phyloP scores from a whole-genome alignment of 2,888 invertebrate species.

The Poecilobothrus nobilitatus region DNA sequence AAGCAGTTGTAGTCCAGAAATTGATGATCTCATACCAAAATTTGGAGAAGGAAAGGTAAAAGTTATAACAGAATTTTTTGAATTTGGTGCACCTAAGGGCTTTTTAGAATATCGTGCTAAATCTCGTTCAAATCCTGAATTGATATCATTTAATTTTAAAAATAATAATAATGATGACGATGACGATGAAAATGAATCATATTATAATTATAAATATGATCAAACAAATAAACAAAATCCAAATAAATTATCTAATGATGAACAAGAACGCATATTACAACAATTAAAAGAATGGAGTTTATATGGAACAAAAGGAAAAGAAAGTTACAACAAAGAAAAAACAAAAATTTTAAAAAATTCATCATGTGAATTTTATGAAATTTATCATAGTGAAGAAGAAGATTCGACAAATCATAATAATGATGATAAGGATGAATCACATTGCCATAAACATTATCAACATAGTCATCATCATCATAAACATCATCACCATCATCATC shows the following conservation, averaged over 20 bases:
- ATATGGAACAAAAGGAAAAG: conserved; percentile 36
- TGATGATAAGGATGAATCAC: conserved; percentile 12
- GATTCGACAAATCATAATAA: not conserved
- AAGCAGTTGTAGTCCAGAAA: conserved; percentile 49
- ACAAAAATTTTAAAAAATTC: too few species aligned
- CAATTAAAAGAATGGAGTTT: conserved; percentile 43
- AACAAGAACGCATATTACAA: conserved; percentile 35
- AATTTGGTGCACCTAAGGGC: conserved; percentile 29
- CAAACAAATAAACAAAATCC: not conserved
- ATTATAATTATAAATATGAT: not conserved
- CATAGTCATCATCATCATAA: conserved; percentile 10
- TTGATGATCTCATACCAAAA: conserved; percentile 20
- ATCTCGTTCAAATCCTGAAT: conserved; percentile 45
- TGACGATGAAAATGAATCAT: conserved; percentile 4
- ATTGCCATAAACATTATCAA: conserved; percentile 16
- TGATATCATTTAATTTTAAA: not conserved
- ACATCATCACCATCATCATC: conserved; percentile 13
- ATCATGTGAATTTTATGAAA: too few species aligned
- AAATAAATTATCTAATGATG: conserved; percentile 30
- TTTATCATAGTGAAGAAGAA: too few species aligned
- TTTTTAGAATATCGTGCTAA: conserved; percentile 32
- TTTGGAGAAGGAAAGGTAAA: conserved; percentile 63
- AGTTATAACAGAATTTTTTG: conserved; percentile 61
- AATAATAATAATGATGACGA: not conserved
- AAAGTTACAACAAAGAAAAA: conserved; percentile 22